Conservation (phyloP, 2,113 vertebrate species). For the Mystacornis crossleyi region DNA sequence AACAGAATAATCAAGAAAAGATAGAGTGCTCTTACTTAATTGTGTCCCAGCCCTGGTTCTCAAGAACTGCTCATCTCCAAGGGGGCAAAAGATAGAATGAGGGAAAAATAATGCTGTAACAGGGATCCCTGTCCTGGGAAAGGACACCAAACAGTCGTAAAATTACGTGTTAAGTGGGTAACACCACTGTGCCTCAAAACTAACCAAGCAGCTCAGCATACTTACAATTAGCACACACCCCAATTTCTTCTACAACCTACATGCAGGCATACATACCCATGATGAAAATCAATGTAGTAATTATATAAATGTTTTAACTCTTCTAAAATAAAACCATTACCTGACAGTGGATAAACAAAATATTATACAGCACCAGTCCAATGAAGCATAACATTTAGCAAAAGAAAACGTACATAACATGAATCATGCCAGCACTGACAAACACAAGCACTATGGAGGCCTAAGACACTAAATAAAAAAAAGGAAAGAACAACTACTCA, state of each 20-base stretch:
- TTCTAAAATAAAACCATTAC: not conserved
- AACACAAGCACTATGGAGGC: not conserved
- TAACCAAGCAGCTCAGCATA: not conserved
- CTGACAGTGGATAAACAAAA: not conserved
- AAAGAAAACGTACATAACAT: not conserved
- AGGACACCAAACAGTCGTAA: not conserved
- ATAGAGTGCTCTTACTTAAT: not conserved
- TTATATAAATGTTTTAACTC: slow-evolving; percentile 19
- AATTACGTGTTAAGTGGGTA: not conserved
- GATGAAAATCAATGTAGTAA: slow-evolving; percentile 11
- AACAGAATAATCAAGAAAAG: not conserved
- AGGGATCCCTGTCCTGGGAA: not conserved
- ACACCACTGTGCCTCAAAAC: not conserved
- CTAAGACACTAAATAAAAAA: not conserved
- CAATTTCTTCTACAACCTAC: not conserved
- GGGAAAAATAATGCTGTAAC: not conserved
- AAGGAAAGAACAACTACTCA: not conserved
- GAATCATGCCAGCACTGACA: not conserved
- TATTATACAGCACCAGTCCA: not conserved
- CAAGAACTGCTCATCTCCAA: not conserved
- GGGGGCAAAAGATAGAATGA: not conserved
- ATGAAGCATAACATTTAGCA: not conserved
- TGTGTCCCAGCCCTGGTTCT: not conserved
- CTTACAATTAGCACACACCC: not conserved
- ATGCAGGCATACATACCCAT: not conserved